Evolutionary conservation across 2,888 invertebrate species (phyloP).

Genomic region (Xanthia togata): DNA sequence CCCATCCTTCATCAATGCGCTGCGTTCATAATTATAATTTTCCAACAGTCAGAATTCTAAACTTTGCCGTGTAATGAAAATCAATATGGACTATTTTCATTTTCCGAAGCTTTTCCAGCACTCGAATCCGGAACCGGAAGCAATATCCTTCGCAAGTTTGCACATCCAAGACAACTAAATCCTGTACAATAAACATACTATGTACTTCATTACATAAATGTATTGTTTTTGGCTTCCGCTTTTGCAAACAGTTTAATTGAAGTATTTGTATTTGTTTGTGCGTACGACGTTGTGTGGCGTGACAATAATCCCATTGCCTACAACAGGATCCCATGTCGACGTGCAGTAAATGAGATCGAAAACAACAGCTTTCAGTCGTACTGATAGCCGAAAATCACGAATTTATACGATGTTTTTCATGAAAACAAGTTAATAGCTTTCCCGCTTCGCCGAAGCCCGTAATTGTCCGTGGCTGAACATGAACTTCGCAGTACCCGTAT

Average conservation of each 20-base stretch:
- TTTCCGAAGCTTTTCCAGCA: constrained; percentile 5
- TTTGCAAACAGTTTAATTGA: constrained; percentile 38
- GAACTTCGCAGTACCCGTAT: too few species aligned
- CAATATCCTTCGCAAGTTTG: constrained; percentile 15
- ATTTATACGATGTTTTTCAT: constrained; percentile 24
- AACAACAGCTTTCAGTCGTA: constrained; percentile 25
- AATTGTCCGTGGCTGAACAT: constrained; percentile 39
- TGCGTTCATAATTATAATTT: background rate
- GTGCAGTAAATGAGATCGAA: constrained; percentile 48
- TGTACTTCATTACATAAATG: background rate
- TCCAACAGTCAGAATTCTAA: background rate
- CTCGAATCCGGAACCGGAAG: constrained; percentile 15
- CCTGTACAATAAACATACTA: background rate
- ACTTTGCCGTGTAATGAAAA: constrained; percentile 6
- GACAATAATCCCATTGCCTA: constrained; percentile 36
- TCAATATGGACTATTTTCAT: constrained; percentile 2
- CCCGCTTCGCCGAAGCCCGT: constrained; percentile 32
- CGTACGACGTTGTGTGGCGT: constrained; percentile 9
- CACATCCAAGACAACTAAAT: constrained; percentile 9
- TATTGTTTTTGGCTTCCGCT: constrained; percentile 20
- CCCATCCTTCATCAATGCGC: background rate
- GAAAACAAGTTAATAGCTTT: constrained; percentile 44
- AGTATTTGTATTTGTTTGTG: constrained; percentile 32
- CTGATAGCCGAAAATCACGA: constrained; percentile 16
- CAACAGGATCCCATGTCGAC: constrained; percentile 39